A percentile compares a stretch with the other conserved stretches of the same genome.
These are phyloP conservation scores for Amblyopsis rosae DNA, from an alignment of 2,113 vertebrate genomes.

Conservation along the genomic window DNA sequence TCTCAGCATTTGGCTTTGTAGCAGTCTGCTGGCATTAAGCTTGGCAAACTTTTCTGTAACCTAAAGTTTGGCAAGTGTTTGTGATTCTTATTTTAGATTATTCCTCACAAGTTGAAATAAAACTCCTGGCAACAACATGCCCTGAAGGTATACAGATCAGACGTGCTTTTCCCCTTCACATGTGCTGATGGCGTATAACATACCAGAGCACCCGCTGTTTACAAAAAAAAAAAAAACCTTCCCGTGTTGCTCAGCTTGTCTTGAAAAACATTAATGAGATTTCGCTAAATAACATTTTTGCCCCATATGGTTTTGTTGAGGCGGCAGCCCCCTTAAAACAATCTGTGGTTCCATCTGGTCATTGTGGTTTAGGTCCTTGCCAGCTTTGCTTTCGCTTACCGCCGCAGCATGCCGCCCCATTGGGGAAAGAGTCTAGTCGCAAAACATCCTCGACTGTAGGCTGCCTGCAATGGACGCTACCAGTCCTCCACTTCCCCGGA, in stretches of 20 bases:
- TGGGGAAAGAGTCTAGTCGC: conserved; percentile 17
- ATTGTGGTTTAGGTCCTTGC: conserved; percentile 53
- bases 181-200: conserved; percentile 3
- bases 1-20: too few relatives aligned
- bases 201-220: conserved; percentile 36
- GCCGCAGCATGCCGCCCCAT: conserved; percentile 38
- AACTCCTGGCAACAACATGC: conserved; percentile 32
- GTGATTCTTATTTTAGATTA: conserved; percentile 37
- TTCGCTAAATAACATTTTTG: conserved; percentile 52
- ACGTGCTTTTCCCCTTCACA: neutral
- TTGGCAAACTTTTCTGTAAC: conserved; percentile 52
- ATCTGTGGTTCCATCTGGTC: conserved; percentile 76
- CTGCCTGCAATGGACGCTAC: conserved; percentile 42
- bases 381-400: conserved; percentile 45
- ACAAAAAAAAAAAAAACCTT: conserved; percentile 16
- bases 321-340: conserved; percentile 60
- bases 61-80: conserved; percentile 28
- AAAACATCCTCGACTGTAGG: conserved; percentile 43
- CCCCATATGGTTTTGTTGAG: conserved; percentile 65
- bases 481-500: neutral
- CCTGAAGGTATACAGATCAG: conserved; percentile 19
- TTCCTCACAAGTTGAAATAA: conserved; percentile 46
- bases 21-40: conserved; percentile 10
- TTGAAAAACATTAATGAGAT: conserved; percentile 43
- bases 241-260: conserved; percentile 32